These are phyloP conservation scores for Galagoides demidoff DNA, from an alignment of 2,797 vertebrate genomes.

Conservation along the genomic window DNA sequence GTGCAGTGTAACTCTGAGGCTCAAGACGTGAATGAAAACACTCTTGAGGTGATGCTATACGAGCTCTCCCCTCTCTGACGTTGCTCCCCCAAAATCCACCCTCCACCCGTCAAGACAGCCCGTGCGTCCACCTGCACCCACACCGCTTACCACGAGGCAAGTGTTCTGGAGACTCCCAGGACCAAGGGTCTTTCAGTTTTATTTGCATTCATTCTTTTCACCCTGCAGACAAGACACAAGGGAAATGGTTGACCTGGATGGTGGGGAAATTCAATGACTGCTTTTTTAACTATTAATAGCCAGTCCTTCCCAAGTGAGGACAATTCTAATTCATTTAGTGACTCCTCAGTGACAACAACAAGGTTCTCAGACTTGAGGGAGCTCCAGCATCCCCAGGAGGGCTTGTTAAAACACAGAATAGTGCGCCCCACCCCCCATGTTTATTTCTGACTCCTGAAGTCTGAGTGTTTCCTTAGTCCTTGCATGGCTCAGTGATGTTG, in stretches of 20 bases:
- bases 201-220: neutral
- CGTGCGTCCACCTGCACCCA: neutral
- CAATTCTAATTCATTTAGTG: neutral
- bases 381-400: neutral
- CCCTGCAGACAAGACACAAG: neutral
- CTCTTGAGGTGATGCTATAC: rapidly evolving
- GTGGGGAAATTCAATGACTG: neutral
- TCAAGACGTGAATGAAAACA: neutral
- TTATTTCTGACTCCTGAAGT: neutral
- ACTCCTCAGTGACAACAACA: too few species aligned
- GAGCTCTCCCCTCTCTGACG: neutral
- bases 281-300: neutral
- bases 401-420: too few species aligned
- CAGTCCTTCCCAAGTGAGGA: neutral
- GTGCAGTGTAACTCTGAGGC: neutral
- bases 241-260: neutral
- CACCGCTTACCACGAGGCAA: rapidly evolving
- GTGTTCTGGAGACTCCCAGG: neutral
- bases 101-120: rapidly evolving
- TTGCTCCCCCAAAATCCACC: neutral
- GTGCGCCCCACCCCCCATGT: rapidly evolving
- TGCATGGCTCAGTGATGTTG: neutral
- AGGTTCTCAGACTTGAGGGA: neutral
- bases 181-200: neutral
- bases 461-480: neutral